Evolutionary conservation across 2,113 vertebrate genomes (phyloP).

Genomic region (Microcebus ravelobensis): DNA sequence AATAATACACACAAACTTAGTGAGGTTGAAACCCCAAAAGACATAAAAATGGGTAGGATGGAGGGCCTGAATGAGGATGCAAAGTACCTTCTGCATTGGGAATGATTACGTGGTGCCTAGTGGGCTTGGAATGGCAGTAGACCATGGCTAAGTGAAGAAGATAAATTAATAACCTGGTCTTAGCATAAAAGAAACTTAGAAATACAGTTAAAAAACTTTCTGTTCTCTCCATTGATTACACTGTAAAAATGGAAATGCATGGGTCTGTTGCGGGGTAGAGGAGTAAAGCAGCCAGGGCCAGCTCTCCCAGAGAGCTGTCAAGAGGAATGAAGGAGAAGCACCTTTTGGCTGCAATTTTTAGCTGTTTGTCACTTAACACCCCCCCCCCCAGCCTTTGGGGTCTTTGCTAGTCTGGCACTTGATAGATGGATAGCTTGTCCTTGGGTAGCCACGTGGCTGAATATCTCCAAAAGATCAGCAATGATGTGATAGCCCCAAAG

Average conservation of each 20-base stretch:
- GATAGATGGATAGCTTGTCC: constrained; percentile 59
- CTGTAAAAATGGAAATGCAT: background rate
- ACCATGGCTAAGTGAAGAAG: background rate
- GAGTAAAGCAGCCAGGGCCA: background rate
- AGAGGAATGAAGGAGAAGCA: constrained; percentile 35
- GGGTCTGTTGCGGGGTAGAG: background rate
- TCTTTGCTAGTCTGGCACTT: background rate
- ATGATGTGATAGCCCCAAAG: constrained; percentile 62
- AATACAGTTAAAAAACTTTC: background rate
- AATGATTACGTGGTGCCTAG: background rate
- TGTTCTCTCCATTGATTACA: background rate
- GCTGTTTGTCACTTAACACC: background rate
- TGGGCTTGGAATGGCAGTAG: background rate
- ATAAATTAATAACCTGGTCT: background rate
- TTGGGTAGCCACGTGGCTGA: constrained; percentile 68
- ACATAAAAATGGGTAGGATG: background rate
- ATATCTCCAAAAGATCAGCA: constrained; percentile 74
- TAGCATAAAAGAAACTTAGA: background rate
- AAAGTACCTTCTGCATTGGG: background rate
- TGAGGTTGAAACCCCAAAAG: background rate
- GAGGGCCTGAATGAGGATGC: background rate
- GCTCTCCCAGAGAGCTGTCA: background rate
- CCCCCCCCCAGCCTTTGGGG: background rate
- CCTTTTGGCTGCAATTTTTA: constrained; percentile 65
- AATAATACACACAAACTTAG: background rate